Evolutionary conservation across 2,888 invertebrate species (phyloP).

Genomic region (Cantharis flavilabris): DNA sequence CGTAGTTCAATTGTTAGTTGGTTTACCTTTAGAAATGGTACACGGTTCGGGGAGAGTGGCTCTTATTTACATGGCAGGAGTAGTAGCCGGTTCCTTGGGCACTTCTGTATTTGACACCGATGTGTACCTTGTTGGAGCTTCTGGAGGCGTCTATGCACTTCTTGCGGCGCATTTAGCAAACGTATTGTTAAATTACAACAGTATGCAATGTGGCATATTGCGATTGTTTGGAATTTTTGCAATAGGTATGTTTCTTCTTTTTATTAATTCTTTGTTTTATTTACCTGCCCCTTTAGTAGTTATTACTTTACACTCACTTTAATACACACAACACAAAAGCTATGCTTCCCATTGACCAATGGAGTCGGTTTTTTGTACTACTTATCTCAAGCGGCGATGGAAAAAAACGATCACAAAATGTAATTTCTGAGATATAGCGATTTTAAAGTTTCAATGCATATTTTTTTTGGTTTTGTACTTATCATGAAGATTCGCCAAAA

Average conservation of each 20-base stretch:
- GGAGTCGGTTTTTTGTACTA: too few species aligned
- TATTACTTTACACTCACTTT: neutral
- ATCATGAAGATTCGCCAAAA: too few species aligned
- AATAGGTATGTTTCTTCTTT: conserved; percentile 69
- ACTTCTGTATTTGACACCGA: conserved; percentile 93
- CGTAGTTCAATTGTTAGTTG: conserved; percentile 90
- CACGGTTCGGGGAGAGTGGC: conserved; percentile 90
- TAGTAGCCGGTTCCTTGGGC: conserved; percentile 83
- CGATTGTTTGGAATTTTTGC: conserved; percentile 88
- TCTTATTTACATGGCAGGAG: conserved; percentile 89
- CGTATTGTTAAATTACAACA: conserved; percentile 91
- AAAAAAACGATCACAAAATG: too few species aligned
- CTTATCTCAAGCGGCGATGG: too few species aligned
- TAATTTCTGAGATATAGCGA: too few species aligned
- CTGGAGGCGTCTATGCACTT: conserved; percentile 96
- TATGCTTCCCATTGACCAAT: too few species aligned
- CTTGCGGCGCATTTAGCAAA: conserved; percentile 95
- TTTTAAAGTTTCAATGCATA: too few species aligned
- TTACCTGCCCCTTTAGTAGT: too few species aligned
- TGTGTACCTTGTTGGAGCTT: conserved; percentile 94
- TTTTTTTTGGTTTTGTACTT: too few species aligned
- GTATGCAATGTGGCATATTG: conserved; percentile 92
- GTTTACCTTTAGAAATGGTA: conserved; percentile 93
- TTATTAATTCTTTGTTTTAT: neutral
- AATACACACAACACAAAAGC: too few species aligned